These are phyloP conservation scores for Tricholauxania praeusta DNA, from an alignment of 2,888 invertebrate genomes.

Conservation along the genomic window DNA sequence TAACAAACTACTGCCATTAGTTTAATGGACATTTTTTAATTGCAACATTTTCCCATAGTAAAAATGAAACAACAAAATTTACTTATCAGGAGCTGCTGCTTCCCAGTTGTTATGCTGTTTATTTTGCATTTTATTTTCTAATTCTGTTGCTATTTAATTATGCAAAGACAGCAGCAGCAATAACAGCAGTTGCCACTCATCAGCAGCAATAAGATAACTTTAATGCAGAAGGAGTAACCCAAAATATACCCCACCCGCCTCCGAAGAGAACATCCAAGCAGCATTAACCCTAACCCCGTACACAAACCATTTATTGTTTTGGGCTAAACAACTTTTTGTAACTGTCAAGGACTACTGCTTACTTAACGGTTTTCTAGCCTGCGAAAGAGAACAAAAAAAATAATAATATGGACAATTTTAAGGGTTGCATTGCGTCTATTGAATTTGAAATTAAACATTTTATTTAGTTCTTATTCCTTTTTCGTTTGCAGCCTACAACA, in stretches of 20 bases:
- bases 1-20: too few species aligned
- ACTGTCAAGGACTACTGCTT: constrained; percentile 14
- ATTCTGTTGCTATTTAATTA: constrained; percentile 13
- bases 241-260: not conserved
- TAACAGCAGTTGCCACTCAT: constrained; percentile 9
- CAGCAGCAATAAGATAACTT: not conserved
- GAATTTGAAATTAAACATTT: constrained; percentile 17
- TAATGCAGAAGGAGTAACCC: too few species aligned
- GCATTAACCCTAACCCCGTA: not conserved
- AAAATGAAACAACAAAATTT: too few species aligned
- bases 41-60: too few species aligned
- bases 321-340: constrained; percentile 4
- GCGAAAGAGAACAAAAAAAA: not conserved
- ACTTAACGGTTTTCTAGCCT: constrained; percentile 2
- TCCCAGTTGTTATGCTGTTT: not conserved
- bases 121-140: not conserved
- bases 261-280: not conserved
- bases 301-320: not conserved
- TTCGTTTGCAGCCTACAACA: not conserved
- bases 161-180: not conserved
- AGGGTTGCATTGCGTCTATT: constrained; percentile 16
- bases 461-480: not conserved
- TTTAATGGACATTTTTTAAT: too few species aligned
- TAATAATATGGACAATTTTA: constrained; percentile 2
- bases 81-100: too few species aligned